Evolutionary conservation across 1,140 invertebrate genomes (phyloP).

Genomic region (Hypothenemus hampei): DNA sequence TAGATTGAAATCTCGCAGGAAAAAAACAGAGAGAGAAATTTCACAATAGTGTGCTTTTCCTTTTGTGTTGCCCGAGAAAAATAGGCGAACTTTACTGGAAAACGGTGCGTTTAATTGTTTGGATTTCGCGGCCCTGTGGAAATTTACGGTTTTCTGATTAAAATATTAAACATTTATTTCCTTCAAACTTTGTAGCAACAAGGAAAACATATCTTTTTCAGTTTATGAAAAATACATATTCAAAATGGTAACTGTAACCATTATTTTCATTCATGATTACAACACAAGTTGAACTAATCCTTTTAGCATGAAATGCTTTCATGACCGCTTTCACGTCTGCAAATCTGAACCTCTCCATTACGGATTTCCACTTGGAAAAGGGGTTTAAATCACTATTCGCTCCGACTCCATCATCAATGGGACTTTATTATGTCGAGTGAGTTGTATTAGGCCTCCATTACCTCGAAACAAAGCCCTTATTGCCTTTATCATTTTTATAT

Average conservation of each 20-base stretch:
- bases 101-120: background rate
- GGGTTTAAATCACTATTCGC: slow-evolving; percentile 20
- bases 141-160: background rate
- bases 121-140: background rate
- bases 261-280: too few species aligned
- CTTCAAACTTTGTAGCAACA: too few species aligned
- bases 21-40: too few species aligned
- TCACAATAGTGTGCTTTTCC: background rate
- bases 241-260: too few species aligned
- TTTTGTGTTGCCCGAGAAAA: background rate
- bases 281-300: too few species aligned
- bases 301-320: too few species aligned
- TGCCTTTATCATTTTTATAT: slow-evolving; percentile 1
- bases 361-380: slow-evolving; percentile 26
- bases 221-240: too few species aligned
- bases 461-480: slow-evolving; percentile 7
- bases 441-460: slow-evolving; percentile 17
- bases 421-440: slow-evolving; percentile 20
- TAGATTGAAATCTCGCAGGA: too few species aligned
- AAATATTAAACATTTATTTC: background rate
- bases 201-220: too few species aligned
- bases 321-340: too few species aligned
- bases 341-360: slow-evolving; percentile 28
- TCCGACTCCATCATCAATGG: slow-evolving; percentile 18
- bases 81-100: background rate